These are phyloP conservation scores for Eucera pruinosa DNA, from an alignment of 2,888 invertebrate species.

Conservation along the genomic window DNA sequence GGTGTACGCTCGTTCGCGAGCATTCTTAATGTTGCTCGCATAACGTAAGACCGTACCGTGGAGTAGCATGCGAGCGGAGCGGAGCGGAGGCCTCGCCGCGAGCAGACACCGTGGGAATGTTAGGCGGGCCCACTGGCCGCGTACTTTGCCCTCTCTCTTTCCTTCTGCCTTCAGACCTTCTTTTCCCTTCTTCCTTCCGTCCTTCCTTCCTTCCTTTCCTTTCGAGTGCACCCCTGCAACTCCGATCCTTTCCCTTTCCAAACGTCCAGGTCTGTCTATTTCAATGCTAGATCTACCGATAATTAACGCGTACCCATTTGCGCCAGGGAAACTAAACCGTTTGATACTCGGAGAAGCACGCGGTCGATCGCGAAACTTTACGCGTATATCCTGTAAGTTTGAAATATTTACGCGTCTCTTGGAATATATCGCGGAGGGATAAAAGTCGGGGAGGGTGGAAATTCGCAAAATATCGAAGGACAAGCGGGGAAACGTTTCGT, in stretches of 20 bases:
- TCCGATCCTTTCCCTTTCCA: constrained; percentile 67
- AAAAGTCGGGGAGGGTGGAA: too few relatives aligned
- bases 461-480: too few relatives aligned
- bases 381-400: too few relatives aligned
- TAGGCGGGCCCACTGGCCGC: constrained; percentile 80
- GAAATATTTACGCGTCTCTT: too few relatives aligned
- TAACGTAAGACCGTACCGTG: constrained; percentile 75
- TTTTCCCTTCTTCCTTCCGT: constrained; percentile 4
- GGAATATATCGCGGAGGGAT: too few relatives aligned
- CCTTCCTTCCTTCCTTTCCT: constrained; percentile 1
- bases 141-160: constrained; percentile 37
- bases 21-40: constrained; percentile 80
- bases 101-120: constrained; percentile 84
- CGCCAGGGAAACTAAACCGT: too few relatives aligned
- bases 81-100: constrained; percentile 80
- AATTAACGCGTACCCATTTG: too few relatives aligned
- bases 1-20: constrained; percentile 75
- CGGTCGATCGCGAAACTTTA: too few relatives aligned
- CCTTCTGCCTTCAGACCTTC: constrained; percentile 12
- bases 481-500: too few relatives aligned
- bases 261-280: constrained; percentile 37
- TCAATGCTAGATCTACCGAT: constrained; percentile 11
- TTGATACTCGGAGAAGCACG: too few relatives aligned
- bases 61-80: constrained; percentile 74
- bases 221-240: too few relatives aligned